Base-by-base conservation (phyloP, 2,797 vertebrate genomes). In the Anas georgica region DNA sequence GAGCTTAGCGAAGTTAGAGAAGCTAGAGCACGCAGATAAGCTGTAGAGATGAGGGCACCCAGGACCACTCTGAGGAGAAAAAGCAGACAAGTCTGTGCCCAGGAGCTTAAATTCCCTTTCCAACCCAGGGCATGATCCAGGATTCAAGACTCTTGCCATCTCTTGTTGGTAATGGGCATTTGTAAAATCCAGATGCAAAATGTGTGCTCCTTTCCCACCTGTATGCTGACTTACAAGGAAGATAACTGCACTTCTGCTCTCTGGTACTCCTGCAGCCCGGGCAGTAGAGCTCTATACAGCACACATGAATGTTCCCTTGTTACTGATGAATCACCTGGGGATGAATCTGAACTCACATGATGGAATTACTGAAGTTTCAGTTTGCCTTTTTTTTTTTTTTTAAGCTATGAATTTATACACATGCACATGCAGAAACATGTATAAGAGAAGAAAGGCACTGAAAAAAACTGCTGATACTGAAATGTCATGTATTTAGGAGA, bases 181-280 rank as follows among this genome's bases (percentile, higher is more conserved):
- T 93, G 67, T 64, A 85, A 94, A 95, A 83, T 31, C 14, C 70
- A 50, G 56, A 95, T 67, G 86, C 93, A 95, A 93, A 96, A 75
- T 2, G 37, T 63, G 86, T 0, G 1, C 90, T 74, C 94, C 50
- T 7, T 83, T 90, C 90, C 52, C 72, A 52, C 83, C 78, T 87
- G 78, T 60, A 76, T 37, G 75, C 83, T 93, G 91, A 95, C 91
- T 86, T 95, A 95, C 83, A 90, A 64, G 78, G 82, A 87, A 93
- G 92, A 93, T 93, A 94, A 85, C 84, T n/a, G 82, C 89, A 83
- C 58, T 88, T 64, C 73, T 94, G 87, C 91, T 89, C 85, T 91
- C 93, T 87, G 82, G 83, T 89, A 79, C 84, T 95, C 84, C 91
- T 75, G 89, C 82, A 92, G 4, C 58, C 48, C 0, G 4, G 26